Percentiles rank a stretch among this genome's conserved stretches.
These are phyloP conservation scores for Acomys russatus DNA, from an alignment of 2,797 vertebrate species.

Conservation along the genomic window DNA sequence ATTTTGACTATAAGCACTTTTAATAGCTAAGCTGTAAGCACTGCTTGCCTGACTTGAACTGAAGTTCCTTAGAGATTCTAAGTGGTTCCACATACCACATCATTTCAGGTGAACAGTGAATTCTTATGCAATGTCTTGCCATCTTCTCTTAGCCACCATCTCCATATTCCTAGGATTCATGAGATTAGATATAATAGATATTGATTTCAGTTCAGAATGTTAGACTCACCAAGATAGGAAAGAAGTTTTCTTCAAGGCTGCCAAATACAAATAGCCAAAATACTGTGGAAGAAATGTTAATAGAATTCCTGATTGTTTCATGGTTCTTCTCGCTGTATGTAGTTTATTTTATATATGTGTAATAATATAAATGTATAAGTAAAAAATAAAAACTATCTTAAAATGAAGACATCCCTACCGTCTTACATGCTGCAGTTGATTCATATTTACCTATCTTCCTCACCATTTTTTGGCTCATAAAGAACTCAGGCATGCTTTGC, in stretches of 20 bases:
- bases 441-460: slow-evolving; percentile 1
- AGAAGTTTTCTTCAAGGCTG: too few species aligned
- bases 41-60: neutral
- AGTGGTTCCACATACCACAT: neutral
- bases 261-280: too few species aligned
- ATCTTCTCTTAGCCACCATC: neutral
- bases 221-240: too few species aligned
- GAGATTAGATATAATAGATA: too few species aligned
- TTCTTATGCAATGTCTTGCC: neutral
- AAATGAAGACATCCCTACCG: neutral
- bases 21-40: neutral
- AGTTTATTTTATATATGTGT: too few species aligned
- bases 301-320: too few species aligned
- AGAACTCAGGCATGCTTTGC: neutral
- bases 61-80: neutral
- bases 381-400: too few species aligned
- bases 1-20: neutral
- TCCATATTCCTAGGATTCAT: neutral
- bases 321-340: too few species aligned
- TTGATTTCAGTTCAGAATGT: too few species aligned
- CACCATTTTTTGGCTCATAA: neutral
- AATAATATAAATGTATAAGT: too few species aligned
- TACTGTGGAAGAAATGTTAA: too few species aligned
- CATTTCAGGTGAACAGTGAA: slow-evolving; percentile 22
- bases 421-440: neutral